Evolutionary conservation across 1,140 invertebrate genomes (phyloP).

Genomic region (Heliconius nattereri): DNA sequence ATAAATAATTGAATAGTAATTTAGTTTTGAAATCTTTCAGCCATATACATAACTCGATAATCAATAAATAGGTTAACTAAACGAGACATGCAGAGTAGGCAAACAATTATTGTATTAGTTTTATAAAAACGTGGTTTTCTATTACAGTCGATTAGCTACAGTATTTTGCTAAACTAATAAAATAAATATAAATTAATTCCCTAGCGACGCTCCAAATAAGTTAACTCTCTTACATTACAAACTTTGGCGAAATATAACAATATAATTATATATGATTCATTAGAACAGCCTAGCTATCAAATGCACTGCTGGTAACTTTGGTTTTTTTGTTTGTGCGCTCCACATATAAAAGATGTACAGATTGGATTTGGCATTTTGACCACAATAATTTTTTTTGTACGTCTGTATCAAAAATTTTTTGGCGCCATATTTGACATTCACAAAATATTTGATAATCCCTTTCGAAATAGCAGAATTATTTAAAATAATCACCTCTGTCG

Average conservation of each 20-base stretch:
- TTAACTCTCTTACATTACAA: constrained; percentile 74
- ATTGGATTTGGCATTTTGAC: constrained; percentile 26
- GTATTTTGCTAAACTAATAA: constrained; percentile 53
- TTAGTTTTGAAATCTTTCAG: constrained; percentile 80
- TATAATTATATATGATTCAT: constrained; percentile 65
- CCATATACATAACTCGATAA: constrained; percentile 71
- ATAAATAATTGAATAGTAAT: constrained; percentile 81
- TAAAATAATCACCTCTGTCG: not conserved
- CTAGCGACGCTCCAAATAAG: constrained; percentile 68
- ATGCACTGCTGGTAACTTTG: constrained; percentile 52
- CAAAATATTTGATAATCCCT: not conserved
- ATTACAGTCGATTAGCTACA: constrained; percentile 60
- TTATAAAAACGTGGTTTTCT: constrained; percentile 58
- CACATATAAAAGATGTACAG: not conserved
- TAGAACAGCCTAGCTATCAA: constrained; percentile 73
- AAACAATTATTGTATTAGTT: constrained; percentile 78
- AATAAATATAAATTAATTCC: constrained; percentile 52
- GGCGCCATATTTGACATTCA: not conserved
- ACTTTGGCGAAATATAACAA: constrained; percentile 78
- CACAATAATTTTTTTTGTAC: not conserved
- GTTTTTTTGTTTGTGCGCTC: constrained; percentile 31
- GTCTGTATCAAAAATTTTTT: not conserved
- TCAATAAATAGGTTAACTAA: constrained; percentile 72
- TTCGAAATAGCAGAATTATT: not conserved
- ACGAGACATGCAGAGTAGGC: constrained; percentile 79